Evolutionary conservation across 2,888 invertebrate genomes (phyloP), one percentile per base, ranked within the genome.

Genomic region (Schizaphis graminum): DNA sequence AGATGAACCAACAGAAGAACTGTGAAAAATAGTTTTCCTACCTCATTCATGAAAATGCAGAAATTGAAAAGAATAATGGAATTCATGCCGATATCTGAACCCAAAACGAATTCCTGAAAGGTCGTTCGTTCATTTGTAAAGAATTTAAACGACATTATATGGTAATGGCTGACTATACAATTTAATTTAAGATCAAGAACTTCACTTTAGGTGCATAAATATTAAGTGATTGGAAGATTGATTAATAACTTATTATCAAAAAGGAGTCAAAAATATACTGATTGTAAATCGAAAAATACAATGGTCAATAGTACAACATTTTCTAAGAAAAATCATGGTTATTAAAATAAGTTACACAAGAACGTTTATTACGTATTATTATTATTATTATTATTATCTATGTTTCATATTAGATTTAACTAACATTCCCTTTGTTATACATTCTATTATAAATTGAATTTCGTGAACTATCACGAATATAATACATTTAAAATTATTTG

Each of bases 41-140:
- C 89, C 89, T 77, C 77, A n/a, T 93, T 89, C 93, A 35, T 61
- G 84, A 35, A 93, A 93, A 93, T 89, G 93, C 89, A 93, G 93
- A 93, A 93, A 93, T 93, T 93, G 93, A 93, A 93, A 93, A 93
- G 61, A 93, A 93, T 89, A 93, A 93, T 93, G 89, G 89, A 93
- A 93, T 93, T 89, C 89, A 90, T 44, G 89, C 26, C 57, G 89
- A 84, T 35, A 57, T 53, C 89, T 85, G 85, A 49, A 89, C 93
- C 93, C 56, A 35, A 89, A 84, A 56, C 57, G 93, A 93, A 93
- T 93, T 93, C 93, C 93, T 90, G 49, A n/a, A 77, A 77, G 44
- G 53, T 89, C 28, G 44, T 89, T 44, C 41, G 56, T 90, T 93
- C 93, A 85, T 93, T 93, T 93, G 35, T 57, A 89, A 93, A 93